A percentile compares a stretch with the other conserved stretches of the same genome.
These are phyloP conservation scores for Drosophila birchii DNA, from an alignment of 2,888 invertebrate species.

Conservation along the genomic window DNA sequence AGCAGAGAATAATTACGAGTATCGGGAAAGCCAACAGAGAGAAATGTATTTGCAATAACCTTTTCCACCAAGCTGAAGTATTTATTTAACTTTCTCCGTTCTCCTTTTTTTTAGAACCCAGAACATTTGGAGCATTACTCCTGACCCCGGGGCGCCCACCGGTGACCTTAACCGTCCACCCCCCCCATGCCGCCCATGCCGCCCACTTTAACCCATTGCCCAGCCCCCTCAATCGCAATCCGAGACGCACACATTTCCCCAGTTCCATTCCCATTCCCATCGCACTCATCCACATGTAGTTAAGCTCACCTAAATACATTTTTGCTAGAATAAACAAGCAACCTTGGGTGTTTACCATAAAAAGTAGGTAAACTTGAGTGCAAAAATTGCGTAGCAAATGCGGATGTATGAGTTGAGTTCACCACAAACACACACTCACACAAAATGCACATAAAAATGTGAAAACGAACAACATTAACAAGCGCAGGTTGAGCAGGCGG, in stretches of 20 bases:
- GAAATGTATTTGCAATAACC: constrained; percentile 40
- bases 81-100: constrained; percentile 60
- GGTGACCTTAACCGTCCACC: constrained; percentile 21
- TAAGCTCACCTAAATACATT: constrained; percentile 81
- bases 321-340: constrained; percentile 81
- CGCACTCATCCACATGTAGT: constrained; percentile 57
- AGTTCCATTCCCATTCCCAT: constrained; percentile 23
- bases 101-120: constrained; percentile 18
- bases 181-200: neutral
- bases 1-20: constrained; percentile 34
- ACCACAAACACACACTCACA: constrained; percentile 38
- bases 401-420: constrained; percentile 50
- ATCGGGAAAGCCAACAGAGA: constrained; percentile 25
- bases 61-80: constrained; percentile 35
- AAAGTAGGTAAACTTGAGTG: constrained; percentile 81
- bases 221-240: constrained; percentile 10
- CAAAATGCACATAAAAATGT: constrained; percentile 78
- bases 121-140: constrained; percentile 43
- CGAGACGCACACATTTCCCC: constrained; percentile 4
- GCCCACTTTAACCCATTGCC: constrained; percentile 11
- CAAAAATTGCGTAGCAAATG: constrained; percentile 73
- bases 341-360: constrained; percentile 81
- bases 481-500: constrained; percentile 15
- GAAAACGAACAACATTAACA: constrained; percentile 60
- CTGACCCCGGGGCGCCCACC: constrained; percentile 31